These are phyloP conservation scores for Agonopterix alstromeriana DNA, from an alignment of 2,888 invertebrate genomes.

Conservation along the genomic window DNA sequence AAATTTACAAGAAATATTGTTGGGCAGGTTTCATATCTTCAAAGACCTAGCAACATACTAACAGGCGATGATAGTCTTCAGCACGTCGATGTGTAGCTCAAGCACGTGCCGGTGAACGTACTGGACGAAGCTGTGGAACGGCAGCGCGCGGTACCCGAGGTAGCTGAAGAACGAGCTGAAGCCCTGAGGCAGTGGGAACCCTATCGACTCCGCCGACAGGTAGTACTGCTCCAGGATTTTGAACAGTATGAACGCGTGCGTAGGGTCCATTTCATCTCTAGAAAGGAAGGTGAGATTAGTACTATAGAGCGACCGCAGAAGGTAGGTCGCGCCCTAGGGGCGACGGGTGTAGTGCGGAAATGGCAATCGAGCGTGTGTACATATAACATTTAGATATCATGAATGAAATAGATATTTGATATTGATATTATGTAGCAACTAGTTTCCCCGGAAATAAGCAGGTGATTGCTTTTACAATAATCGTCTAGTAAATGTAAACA, in stretches of 20 bases:
- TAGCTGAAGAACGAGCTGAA: slow-evolving; percentile 94
- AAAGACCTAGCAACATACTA: slow-evolving; percentile 18
- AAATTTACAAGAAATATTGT: neutral
- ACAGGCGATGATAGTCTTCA: slow-evolving; percentile 90
- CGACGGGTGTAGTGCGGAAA: no score
- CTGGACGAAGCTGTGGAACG: slow-evolving; percentile 87
- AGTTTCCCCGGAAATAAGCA: no score
- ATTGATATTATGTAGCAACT: no score
- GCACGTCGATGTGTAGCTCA: slow-evolving; percentile 90
- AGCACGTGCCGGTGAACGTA: slow-evolving; percentile 90
- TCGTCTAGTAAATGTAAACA: no score
- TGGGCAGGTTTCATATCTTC: neutral
- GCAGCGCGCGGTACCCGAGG: slow-evolving; percentile 86
- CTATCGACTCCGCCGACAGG: slow-evolving; percentile 85
- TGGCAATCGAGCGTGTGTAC: no score
- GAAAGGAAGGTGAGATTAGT: slow-evolving; percentile 2
- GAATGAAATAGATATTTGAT: no score
- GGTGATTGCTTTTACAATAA: no score
- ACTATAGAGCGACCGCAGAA: no score
- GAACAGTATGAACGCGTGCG: slow-evolving; percentile 84
- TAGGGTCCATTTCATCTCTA: slow-evolving; percentile 85
- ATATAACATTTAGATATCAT: no score
- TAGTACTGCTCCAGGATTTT: slow-evolving; percentile 88
- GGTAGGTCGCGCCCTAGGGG: no score
- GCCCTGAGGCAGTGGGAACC: slow-evolving; percentile 88